Evolutionary conservation across 2,113 vertebrate genomes (phyloP), one percentile per base, ranked within the genome.

Genomic region (Athene cunicularia): DNA sequence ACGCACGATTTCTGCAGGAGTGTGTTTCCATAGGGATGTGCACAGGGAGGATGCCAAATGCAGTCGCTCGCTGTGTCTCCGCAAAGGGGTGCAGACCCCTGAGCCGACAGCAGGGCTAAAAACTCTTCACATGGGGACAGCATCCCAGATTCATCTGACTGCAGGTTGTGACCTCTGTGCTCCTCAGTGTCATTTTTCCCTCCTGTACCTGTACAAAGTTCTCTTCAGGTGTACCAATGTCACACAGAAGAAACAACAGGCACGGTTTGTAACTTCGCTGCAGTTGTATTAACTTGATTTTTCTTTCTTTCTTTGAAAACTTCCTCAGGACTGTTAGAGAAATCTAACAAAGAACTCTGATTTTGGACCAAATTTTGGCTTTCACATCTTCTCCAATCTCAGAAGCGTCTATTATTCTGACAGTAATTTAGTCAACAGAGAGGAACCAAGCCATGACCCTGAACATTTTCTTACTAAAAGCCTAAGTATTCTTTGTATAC

Each of bases 41-140:
- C 33, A 11, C 19, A 22, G 88, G 53, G 59, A 52, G 43, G 70
- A 7, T 19, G 28, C 13, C 24, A 28, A 67, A 37, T 12, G n/a
- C n/a, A 1, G 1, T 3, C 26, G 56, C 10, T 19, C 10, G 2
- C n/a, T 26, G 53, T 17, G 14, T 12, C 35, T 27, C 60, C 11
- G 9, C 1, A 4, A 45, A 62, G 53, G 37, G 80, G 19, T 6
- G 55, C 33, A 52, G 55, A 12, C 3, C 59, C 18, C 24, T 9
- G 53, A 13, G 3, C 14, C 27, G 37, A 4, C 24, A 33, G 70
- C 63, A 35, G 28, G 41, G 49, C 28, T 39, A 2, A 27, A 45
- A 43, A 2, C 43, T 18, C 49, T 32, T 52, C 55, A 5, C 5
- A 0, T 8, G 20, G 23, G 73, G 32, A 30, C 1, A 17, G 18